Percentiles rank a stretch among this genome's conserved stretches.
These are phyloP conservation scores for Fundulus diaphanus DNA, from an alignment of 2,797 vertebrate genomes.

Conservation along the genomic window DNA sequence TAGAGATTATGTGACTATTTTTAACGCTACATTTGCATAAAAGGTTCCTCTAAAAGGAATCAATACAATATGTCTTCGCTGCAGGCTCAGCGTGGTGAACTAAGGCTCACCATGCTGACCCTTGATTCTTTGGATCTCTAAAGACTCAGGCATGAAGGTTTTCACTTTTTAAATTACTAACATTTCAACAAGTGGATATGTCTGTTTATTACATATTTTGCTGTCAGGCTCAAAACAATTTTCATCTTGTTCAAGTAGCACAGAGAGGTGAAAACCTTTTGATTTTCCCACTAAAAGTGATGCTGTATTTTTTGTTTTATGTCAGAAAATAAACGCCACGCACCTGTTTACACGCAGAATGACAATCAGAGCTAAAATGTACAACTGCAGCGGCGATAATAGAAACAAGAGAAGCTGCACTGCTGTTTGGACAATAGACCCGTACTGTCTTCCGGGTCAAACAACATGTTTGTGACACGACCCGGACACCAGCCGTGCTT, in stretches of 20 bases:
- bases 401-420: constrained; percentile 7
- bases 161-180: neutral
- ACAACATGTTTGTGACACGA: constrained; percentile 21
- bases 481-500: constrained; percentile 15
- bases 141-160: neutral
- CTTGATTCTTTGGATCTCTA: neutral
- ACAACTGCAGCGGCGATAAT: neutral
- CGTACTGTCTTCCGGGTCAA: constrained; percentile 11
- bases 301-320: too few relatives aligned
- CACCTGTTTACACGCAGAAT: neutral
- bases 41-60: neutral
- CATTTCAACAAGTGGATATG: neutral
- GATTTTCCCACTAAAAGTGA: neutral
- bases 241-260: neutral
- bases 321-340: neutral
- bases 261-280: neutral
- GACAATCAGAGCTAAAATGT: neutral
- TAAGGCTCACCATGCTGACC: neutral
- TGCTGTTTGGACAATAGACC: neutral
- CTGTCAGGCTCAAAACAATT: neutral
- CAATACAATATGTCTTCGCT: neutral
- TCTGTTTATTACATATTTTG: neutral
- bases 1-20: neutral
- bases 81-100: too few relatives aligned
- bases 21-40: neutral